phyloP scores from a whole-genome alignment of 2,888 invertebrate species.

The Caenorhabditis panamensis region DNA sequence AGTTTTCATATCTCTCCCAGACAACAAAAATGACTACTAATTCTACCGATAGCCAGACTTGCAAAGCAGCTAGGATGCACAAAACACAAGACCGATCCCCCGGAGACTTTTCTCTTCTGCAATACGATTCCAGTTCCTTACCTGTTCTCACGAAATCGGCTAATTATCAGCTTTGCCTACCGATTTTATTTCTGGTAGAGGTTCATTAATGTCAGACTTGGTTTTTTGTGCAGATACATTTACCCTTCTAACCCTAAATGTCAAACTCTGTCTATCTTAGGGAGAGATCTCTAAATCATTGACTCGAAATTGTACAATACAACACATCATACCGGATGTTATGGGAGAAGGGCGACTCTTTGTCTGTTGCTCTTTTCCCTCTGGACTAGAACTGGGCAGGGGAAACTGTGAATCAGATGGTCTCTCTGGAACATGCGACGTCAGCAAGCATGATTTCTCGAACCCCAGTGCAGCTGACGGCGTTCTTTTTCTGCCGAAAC shows the following conservation, averaged over 20 bases:
- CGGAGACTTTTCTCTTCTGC: background rate
- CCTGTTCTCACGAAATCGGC: background rate
- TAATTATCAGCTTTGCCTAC: background rate
- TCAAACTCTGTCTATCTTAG: too few species aligned
- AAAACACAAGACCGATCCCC: background rate
- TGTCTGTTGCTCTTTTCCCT: too few species aligned
- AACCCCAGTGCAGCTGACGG: background rate
- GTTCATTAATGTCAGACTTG: background rate
- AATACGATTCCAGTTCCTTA: background rate
- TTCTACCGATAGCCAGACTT: too few species aligned
- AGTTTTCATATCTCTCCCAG: too few species aligned
- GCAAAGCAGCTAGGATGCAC: too few species aligned
- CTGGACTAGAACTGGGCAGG: background rate
- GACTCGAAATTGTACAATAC: too few species aligned
- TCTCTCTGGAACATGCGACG: background rate
- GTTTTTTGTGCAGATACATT: background rate
- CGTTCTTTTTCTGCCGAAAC: conserved; percentile 1
- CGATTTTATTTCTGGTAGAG: background rate
- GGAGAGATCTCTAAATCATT: too few species aligned
- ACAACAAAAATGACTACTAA: too few species aligned
- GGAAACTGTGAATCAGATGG: background rate
- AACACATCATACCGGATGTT: too few species aligned
- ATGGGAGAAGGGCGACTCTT: too few species aligned
- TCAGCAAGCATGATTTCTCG: background rate
- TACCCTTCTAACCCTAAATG: background rate